phyloP scores from a whole-genome alignment of 2,797 vertebrate species.

The Cryptoprocta ferox region DNA sequence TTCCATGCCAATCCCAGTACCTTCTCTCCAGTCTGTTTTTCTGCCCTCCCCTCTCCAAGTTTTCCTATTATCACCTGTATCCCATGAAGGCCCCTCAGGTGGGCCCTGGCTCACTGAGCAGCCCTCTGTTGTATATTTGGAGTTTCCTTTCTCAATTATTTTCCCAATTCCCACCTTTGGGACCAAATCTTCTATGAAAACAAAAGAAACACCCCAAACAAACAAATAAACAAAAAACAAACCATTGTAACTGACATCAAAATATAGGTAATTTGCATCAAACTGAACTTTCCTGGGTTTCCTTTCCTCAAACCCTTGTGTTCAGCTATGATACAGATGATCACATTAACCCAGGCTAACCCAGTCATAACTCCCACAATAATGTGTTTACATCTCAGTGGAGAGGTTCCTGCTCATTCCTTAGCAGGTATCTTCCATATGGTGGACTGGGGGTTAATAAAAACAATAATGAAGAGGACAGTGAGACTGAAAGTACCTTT shows the following conservation, averaged over 20 bases:
- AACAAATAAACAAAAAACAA: not conserved
- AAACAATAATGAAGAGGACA: not conserved
- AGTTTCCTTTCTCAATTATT: not conserved
- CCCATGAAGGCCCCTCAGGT: not conserved
- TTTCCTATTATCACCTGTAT: not conserved
- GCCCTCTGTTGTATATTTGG: not conserved
- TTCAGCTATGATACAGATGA: not conserved
- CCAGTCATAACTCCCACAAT: not conserved
- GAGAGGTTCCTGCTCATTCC: not conserved
- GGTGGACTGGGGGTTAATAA: not conserved
- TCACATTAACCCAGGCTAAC: not conserved
- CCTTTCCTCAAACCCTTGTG: not conserved
- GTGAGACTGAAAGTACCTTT: not conserved
- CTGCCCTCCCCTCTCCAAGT: not conserved
- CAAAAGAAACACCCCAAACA: not conserved
- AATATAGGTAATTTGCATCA: not conserved
- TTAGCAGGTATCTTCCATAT: not conserved
- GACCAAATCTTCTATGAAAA: not conserved
- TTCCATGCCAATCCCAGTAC: not conserved
- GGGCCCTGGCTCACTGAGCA: not conserved
- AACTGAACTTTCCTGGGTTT: not conserved
- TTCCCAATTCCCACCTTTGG: not conserved
- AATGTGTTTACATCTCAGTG: not conserved
- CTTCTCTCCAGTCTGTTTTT: not conserved
- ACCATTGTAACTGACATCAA: not conserved